Base-by-base conservation (phyloP, 2,888 invertebrate species). In the Drosophila trichaetosa region DNA sequence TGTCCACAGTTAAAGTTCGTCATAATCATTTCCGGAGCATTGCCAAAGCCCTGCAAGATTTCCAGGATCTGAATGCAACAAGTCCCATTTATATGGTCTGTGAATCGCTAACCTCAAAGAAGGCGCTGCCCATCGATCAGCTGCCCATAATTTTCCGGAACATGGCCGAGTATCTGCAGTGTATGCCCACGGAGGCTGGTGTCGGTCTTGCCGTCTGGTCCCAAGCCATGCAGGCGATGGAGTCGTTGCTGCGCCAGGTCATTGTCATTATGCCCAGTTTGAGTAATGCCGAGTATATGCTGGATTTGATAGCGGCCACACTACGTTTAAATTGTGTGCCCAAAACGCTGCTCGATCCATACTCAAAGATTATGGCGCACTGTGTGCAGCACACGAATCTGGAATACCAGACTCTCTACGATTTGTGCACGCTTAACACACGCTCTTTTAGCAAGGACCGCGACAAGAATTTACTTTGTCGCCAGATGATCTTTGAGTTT, bases 41-140 rank as follows among this genome's bases (percentile, higher is more conserved):
- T 73, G 97, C 98, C 1, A 96, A 97, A 89, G 97, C 99, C 1
- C 94, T 99, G 82, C 95, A 98, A 29, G 99, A 99, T 93, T 99
- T 99, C 94, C 97, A 96, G 90, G 99, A 99, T 93, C 93, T 99
- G 66, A 99, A 98, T 92, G 98, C 98, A 3, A 97, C 98, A 69
- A 97, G 98, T 11, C 99, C 99, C 16, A 94, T 99, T 72, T 98
- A 98, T 91, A 94, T 98, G 80, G 94, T 99, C 34, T 95, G 94
- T 74, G 93, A 96, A 95, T 95, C 96, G 21, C 89, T 98, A 61
- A 97, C 97, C 82, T 95, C 96, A 3, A 96, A 96, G 88, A 97
- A 97, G 93, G 95, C 95, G 0, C 92, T 97, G 59, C 95, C 96
- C 4, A 91, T 94, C 29, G 96, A 96, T 84, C 94, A 95, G 56